phyloP scores from a whole-genome alignment of 2,113 vertebrate species.

The Nettapus auritus region DNA sequence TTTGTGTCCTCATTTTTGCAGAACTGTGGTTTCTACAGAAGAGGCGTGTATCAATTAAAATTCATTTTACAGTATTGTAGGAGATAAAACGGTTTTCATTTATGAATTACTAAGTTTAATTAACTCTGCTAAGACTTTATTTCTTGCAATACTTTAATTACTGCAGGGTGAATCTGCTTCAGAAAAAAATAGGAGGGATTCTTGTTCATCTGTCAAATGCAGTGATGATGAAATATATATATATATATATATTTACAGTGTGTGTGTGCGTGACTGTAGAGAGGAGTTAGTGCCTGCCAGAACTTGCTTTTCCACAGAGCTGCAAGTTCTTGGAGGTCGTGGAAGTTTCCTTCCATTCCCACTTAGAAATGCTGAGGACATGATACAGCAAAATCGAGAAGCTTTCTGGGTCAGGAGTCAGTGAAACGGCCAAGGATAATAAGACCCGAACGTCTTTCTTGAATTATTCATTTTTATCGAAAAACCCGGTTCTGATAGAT shows the following conservation, averaged over 20 bases:
- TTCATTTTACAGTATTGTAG: not conserved
- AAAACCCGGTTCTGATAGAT: not conserved
- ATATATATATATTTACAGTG: too few relatives aligned
- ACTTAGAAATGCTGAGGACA: not conserved
- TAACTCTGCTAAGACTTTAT: slow-evolving; percentile 15
- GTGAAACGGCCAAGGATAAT: not conserved
- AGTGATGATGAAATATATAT: not conserved
- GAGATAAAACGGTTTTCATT: not conserved
- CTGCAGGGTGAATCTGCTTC: not conserved
- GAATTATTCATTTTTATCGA: not conserved
- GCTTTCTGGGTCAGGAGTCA: not conserved
- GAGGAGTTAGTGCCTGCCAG: not conserved
- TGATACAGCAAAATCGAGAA: not conserved
- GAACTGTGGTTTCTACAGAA: not conserved
- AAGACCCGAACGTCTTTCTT: not conserved
- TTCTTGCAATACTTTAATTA: not conserved
- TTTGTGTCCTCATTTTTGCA: not conserved
- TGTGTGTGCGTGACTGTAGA: not conserved
- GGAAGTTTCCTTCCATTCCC: not conserved
- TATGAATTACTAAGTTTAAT: not conserved
- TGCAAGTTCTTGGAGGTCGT: not conserved
- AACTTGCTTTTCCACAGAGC: not conserved
- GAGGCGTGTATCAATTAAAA: not conserved
- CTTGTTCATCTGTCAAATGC: not conserved
- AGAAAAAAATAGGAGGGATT: not conserved